phyloP scores from a whole-genome alignment of 1,140 invertebrate genomes.

The Musca domestica region DNA sequence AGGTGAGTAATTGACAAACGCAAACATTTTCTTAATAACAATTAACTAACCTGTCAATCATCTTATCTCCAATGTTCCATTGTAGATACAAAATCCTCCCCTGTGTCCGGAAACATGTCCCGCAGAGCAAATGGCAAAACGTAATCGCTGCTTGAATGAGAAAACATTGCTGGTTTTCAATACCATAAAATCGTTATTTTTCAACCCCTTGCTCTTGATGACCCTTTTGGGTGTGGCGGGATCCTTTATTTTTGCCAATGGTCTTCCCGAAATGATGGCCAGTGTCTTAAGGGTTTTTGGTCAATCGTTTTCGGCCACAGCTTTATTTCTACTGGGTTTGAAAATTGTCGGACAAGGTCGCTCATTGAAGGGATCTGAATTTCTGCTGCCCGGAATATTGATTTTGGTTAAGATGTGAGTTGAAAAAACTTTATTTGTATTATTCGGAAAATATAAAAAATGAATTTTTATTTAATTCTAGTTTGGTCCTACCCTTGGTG shows the following conservation, averaged over 20 bases:
- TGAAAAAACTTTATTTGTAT: not conserved
- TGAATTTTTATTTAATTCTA: constrained; percentile 53
- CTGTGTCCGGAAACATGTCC: constrained; percentile 47
- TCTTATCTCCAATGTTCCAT: not conserved
- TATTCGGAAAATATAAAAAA: not conserved
- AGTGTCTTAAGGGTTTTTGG: constrained; percentile 79
- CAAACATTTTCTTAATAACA: not conserved
- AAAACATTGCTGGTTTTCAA: constrained; percentile 53
- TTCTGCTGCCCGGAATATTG: constrained; percentile 80
- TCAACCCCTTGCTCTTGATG: constrained; percentile 92
- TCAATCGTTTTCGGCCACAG: constrained; percentile 85
- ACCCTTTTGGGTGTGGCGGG: constrained; percentile 86
- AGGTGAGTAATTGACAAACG: constrained; percentile 24
- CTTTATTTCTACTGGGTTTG: constrained; percentile 85
- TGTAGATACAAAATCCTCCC: constrained; percentile 37
- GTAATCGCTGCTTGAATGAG: constrained; percentile 40
- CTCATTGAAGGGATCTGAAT: constrained; percentile 69
- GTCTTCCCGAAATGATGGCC: constrained; percentile 71
- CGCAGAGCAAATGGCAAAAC: constrained; percentile 43
- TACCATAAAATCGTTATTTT: constrained; percentile 68
- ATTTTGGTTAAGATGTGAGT: constrained; percentile 87
- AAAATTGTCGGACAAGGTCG: constrained; percentile 91
- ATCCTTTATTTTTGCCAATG: constrained; percentile 78
- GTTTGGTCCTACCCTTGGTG: constrained; percentile 81
- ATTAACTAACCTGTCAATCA: not conserved